Evolutionary conservation across 2,113 vertebrate genomes (phyloP), one percentile per base, ranked within the genome.

Genomic region (Corythornis vintsioides): DNA sequence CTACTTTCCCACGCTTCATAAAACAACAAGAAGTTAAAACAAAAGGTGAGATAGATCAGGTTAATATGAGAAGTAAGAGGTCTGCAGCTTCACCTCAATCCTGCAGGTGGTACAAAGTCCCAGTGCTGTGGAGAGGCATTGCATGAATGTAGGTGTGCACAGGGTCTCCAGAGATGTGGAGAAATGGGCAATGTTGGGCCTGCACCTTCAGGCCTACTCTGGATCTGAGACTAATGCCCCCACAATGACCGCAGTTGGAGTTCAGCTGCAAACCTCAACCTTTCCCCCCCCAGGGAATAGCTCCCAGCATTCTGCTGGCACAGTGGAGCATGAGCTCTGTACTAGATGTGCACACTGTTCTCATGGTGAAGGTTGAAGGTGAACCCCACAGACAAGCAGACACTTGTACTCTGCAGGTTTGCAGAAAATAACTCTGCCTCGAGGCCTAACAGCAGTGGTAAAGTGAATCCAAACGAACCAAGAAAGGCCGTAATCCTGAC

Each of bases 401-500:
- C 22, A 13, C 21, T 26, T 75, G 5, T 15, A 3, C 25, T 92
- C 48, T 78, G n/a, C 22, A 11, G 15, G 40, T 59, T 66, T 71
- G 52, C 60, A 85, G 67, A 72, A 88, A 95, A 90, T 24, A 89
- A 70, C 29, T 20, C 53, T 95, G 48, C 47, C 86, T 89, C 33
- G 17, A 91, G 69, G 92, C 67, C 57, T 87, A 76, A 79, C 19
- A 35, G 52, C 55, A 69, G 43, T 33, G 82, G 38, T 60, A 53
- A 89, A 83, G 67, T 29, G 55, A 91, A 88, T 85, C 24, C 87
- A 92, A 94, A 92, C 60, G 63, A 93, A 78, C 21, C 28, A 67
- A 92, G 91, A 75, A 88, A 95, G 66, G 22, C 57, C 55, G 33
- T 91, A 93, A 93, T 82, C 65, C 47, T 90, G 79, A 74, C 66